Percentiles rank a stretch among this genome's conserved stretches.
These are phyloP conservation scores for Branchipolynoe longqiensis DNA, from an alignment of 2,888 invertebrate species.

Conservation along the genomic window DNA sequence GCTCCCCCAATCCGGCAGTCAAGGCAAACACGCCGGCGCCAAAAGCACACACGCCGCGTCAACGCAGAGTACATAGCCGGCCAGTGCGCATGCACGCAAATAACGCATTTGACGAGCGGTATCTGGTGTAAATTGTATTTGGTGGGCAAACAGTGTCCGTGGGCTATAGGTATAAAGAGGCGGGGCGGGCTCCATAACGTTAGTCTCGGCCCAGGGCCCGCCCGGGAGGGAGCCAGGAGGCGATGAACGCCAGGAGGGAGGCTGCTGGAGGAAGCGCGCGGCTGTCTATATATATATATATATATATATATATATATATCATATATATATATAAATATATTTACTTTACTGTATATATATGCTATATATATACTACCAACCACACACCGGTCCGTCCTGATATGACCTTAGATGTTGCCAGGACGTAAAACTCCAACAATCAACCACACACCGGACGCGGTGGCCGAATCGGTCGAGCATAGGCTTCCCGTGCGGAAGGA, in stretches of 20 bases:
- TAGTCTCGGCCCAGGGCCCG: not conserved
- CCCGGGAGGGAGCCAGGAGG: not conserved
- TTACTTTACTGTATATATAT: no score
- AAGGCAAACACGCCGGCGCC: constrained; percentile 47
- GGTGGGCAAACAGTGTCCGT: constrained; percentile 36
- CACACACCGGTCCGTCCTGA: no score
- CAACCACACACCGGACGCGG: no score
- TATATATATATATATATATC: no score
- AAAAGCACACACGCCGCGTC: constrained; percentile 42
- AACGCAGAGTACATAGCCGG: constrained; percentile 51
- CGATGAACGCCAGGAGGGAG: not conserved
- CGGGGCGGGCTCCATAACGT: constrained; percentile 43
- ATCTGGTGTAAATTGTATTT: constrained; percentile 56
- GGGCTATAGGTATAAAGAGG: constrained; percentile 52
- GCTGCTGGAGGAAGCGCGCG: no score
- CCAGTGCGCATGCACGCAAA: constrained; percentile 52
- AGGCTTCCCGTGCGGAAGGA: no score
- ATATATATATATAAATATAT: no score
- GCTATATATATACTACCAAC: no score
- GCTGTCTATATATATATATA: no score
- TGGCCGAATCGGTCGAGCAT: no score
- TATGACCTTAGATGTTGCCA: no score
- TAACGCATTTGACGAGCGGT: constrained; percentile 55
- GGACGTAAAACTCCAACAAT: no score
- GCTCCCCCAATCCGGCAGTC: not conserved